Evolutionary conservation across 2,797 vertebrate genomes (phyloP).

Genomic region (Cyprinodon diabolis): DNA sequence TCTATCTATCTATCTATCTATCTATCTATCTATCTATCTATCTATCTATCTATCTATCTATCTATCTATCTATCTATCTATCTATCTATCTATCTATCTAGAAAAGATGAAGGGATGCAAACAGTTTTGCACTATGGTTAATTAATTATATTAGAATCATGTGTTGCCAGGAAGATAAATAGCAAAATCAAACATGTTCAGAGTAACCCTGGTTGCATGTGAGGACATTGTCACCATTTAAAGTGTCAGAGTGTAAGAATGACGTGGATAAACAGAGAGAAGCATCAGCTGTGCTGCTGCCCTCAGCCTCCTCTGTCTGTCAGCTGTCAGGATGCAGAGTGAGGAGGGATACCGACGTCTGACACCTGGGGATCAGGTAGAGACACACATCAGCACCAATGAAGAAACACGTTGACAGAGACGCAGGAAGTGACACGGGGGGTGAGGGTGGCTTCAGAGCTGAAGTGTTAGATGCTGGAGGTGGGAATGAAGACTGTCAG

Average conservation of each 20-base stretch:
- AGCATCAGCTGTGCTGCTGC: conserved; percentile 32
- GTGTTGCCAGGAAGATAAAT: background rate
- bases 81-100: no score
- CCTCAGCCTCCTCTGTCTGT: conserved; percentile 48
- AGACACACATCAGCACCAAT: conserved; percentile 29
- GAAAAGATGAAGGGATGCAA: no score
- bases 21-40: no score
- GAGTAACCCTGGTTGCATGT: background rate
- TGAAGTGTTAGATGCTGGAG: conserved; percentile 22
- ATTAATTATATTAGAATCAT: background rate
- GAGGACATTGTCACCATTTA: no score
- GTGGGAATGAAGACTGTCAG: conserved; percentile 31
- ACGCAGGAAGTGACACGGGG: conserved; percentile 50
- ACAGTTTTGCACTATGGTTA: background rate
- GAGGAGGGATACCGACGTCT: conserved; percentile 28
- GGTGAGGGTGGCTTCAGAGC: conserved; percentile 26
- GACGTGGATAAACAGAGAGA: conserved; percentile 32
- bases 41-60: no score
- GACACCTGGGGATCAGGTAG: conserved; percentile 54
- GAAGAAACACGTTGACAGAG: conserved; percentile 32
- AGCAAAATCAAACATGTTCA: background rate
- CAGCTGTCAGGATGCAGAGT: conserved; percentile 45
- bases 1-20: no score
- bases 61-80: no score
- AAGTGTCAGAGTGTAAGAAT: background rate